Conservation (phyloP, 2,888 invertebrate species). For the Leucozona laternaria region DNA sequence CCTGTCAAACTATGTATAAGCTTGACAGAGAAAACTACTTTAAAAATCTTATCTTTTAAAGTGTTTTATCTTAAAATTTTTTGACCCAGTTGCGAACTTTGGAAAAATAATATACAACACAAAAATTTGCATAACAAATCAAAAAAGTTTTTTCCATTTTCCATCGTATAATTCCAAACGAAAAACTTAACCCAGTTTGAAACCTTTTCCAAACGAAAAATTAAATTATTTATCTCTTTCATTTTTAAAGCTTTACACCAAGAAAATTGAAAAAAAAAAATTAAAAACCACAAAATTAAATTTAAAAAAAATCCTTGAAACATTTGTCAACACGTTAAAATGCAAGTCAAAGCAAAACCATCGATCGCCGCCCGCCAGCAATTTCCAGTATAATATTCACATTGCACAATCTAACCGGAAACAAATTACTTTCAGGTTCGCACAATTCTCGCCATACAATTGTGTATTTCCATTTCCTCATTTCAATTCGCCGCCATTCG, state of each 20-base stretch:
- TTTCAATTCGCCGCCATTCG: slow-evolving; percentile 37
- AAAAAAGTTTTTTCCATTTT: not conserved
- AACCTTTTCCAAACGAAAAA: not conserved
- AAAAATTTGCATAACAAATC: not conserved
- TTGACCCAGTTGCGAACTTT: slow-evolving; percentile 14
- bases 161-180: not conserved
- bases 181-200: slow-evolving; percentile 23
- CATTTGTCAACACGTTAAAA: not conserved
- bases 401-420: slow-evolving; percentile 16
- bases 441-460: slow-evolving; percentile 45
- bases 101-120: not conserved
- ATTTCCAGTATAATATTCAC: not conserved
- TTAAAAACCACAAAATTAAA: no score
- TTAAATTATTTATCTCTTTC: not conserved
- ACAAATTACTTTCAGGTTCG: slow-evolving; percentile 51
- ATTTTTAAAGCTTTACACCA: not conserved
- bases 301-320: not conserved
- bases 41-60: no score
- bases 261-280: slow-evolving; percentile 3
- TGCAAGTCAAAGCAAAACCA: slow-evolving; percentile 3
- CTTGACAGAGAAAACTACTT: no score
- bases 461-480: slow-evolving; percentile 44
- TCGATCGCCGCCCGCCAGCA: not conserved
- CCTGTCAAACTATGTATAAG: no score
- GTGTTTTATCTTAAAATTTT: no score